Evolutionary conservation across 2,888 invertebrate genomes (phyloP).

Genomic region (Macrophya annulata): DNA sequence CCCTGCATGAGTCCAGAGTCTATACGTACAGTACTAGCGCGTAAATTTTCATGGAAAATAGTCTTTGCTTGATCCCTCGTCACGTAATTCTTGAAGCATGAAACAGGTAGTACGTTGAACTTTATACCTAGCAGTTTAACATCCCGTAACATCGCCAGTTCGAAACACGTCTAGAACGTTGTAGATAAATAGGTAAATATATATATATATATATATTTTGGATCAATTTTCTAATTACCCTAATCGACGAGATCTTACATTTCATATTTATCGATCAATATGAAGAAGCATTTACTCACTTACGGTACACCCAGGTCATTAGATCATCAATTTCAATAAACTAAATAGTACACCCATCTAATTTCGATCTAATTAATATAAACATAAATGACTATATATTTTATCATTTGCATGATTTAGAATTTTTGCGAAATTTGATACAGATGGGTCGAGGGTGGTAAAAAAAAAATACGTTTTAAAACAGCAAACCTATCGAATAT

Average conservation of each 20-base stretch:
- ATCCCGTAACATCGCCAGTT: neutral
- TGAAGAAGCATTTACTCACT: neutral
- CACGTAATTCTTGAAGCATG: constrained; percentile 31
- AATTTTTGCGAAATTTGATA: neutral
- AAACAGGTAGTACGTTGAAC: constrained; percentile 29
- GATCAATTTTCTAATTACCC: too few relatives aligned
- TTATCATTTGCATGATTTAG: too few relatives aligned
- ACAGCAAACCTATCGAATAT: neutral
- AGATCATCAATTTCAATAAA: neutral
- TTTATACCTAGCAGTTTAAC: neutral
- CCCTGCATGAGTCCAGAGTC: neutral
- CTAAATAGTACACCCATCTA: neutral
- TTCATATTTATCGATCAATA: neutral
- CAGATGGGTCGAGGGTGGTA: neutral
- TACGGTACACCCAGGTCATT: neutral
- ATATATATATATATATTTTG: neutral
- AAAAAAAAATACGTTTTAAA: neutral
- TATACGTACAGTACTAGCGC: neutral
- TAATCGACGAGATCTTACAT: neutral
- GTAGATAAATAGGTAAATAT: neutral
- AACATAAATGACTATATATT: neutral
- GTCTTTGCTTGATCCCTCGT: constrained; percentile 35
- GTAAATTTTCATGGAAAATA: constrained; percentile 22
- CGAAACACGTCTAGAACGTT: neutral
- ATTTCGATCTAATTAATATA: neutral